Conservation (phyloP, 1,140 invertebrate species). For the Gerris buenoi region DNA sequence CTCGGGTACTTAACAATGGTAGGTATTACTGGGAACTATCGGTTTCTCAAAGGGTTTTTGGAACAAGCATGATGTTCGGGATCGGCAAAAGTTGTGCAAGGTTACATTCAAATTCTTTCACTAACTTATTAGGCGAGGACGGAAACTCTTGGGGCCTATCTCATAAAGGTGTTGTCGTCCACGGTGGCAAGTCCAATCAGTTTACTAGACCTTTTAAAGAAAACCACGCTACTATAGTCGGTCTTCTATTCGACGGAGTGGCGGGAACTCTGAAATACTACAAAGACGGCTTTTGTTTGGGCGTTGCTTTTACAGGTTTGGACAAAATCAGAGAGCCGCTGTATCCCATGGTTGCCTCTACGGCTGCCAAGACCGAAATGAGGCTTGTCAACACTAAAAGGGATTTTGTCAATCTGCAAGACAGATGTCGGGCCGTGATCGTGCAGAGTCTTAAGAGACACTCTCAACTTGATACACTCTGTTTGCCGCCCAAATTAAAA, state of each 20-base stretch:
- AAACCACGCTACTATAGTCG: conserved; percentile 48
- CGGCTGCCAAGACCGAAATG: conserved; percentile 62
- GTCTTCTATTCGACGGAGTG: conserved; percentile 48
- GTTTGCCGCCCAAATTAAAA: not conserved
- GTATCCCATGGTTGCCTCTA: conserved; percentile 54
- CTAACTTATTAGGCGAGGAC: conserved; percentile 54
- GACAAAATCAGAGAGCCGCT: conserved; percentile 40
- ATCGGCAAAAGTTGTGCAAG: conserved; percentile 45
- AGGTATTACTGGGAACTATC: conserved; percentile 52
- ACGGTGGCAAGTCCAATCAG: conserved; percentile 40
- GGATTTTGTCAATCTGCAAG: conserved; percentile 50
- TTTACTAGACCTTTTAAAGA: conserved; percentile 54
- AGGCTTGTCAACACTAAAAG: conserved; percentile 37
- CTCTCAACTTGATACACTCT: conserved; percentile 28
- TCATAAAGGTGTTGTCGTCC: conserved; percentile 57
- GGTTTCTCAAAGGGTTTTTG: conserved; percentile 48
- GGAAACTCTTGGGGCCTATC: conserved; percentile 53
- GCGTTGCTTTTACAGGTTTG: conserved; percentile 38
- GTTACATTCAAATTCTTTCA: conserved; percentile 47
- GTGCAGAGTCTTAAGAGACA: conserved; percentile 31
- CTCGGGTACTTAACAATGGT: conserved; percentile 44
- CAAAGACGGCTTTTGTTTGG: conserved; percentile 47
- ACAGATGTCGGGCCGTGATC: conserved; percentile 41
- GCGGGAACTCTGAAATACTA: conserved; percentile 54
- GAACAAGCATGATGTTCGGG: conserved; percentile 65